Percentiles rank a stretch among this genome's conserved stretches.
These are phyloP conservation scores for Phaethornis superciliosus DNA, from an alignment of 2,113 vertebrate species.

Conservation along the genomic window DNA sequence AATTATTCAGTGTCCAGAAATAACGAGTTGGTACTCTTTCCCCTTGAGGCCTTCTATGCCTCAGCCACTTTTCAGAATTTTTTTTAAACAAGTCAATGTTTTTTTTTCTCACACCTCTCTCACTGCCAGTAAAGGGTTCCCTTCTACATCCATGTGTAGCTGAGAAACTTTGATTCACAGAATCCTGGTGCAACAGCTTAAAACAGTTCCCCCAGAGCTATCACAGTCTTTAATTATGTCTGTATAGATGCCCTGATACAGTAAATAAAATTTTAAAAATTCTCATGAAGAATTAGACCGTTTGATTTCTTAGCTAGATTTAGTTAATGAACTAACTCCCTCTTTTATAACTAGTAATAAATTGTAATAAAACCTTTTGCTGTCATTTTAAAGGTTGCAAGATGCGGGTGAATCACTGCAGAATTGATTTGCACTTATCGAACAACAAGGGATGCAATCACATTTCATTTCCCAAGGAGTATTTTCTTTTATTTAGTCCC, in stretches of 20 bases:
- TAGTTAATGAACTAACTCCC: neutral
- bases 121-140: neutral
- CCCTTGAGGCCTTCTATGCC: neutral
- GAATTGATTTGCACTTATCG: neutral
- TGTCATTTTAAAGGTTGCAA: slow-evolving; percentile 12
- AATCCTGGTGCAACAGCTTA: neutral
- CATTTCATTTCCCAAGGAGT: neutral
- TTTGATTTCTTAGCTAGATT: neutral
- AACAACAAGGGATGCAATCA: neutral
- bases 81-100: neutral
- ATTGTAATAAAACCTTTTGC: neutral
- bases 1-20: neutral
- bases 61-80: neutral
- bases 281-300: neutral
- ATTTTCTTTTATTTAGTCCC: neutral
- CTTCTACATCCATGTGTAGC: neutral
- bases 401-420: neutral
- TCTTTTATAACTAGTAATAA: neutral
- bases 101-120: neutral
- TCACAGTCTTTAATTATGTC: neutral
- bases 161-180: neutral
- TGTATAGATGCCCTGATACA: neutral
- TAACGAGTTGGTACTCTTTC: neutral
- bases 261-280: neutral
- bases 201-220: neutral